phyloP scores from a whole-genome alignment of 2,113 vertebrate species.

The Elgaria multicarinata region DNA sequence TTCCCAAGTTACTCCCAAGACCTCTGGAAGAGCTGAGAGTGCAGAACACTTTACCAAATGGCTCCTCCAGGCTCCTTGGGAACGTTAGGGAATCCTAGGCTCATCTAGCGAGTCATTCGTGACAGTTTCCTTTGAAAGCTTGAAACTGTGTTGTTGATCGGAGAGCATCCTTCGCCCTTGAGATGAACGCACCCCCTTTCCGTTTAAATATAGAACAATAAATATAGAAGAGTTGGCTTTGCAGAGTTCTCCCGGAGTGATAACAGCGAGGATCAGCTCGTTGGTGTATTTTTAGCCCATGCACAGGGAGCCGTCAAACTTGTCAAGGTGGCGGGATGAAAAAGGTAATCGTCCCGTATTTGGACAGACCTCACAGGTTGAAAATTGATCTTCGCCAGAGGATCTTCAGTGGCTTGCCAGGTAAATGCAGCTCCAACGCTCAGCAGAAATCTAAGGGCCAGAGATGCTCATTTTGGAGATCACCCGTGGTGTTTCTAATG shows the following conservation, averaged over 20 bases:
- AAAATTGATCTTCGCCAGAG: conserved; percentile 32
- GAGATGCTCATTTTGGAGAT: conserved; percentile 53
- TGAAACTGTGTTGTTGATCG: conserved; percentile 4
- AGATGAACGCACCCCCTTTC: conserved; percentile 6
- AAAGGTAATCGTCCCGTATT: conserved; percentile 6
- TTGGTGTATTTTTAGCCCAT: conserved; percentile 22
- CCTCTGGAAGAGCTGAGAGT: not conserved
- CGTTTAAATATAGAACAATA: conserved; percentile 12
- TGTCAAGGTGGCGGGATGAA: conserved; percentile 30
- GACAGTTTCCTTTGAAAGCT: not conserved
- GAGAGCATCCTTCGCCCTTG: conserved; percentile 11
- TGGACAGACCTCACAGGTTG: not conserved
- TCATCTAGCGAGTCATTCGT: conserved; percentile 6
- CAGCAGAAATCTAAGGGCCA: not conserved
- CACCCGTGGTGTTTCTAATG: conserved; percentile 57
- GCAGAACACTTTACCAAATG: not conserved
- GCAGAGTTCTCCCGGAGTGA: conserved; percentile 10
- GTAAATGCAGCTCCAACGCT: conserved; percentile 44
- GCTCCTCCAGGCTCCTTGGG: conserved; percentile 10
- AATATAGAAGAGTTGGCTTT: conserved; percentile 25
- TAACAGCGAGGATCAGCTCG: not conserved
- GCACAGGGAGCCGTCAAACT: conserved; percentile 29
- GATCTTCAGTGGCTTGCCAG: conserved; percentile 41
- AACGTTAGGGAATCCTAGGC: not conserved
- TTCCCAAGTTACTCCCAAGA: not conserved